These are phyloP conservation scores for Rosalia funebris DNA, from an alignment of 2,888 invertebrate genomes.

Conservation along the genomic window DNA sequence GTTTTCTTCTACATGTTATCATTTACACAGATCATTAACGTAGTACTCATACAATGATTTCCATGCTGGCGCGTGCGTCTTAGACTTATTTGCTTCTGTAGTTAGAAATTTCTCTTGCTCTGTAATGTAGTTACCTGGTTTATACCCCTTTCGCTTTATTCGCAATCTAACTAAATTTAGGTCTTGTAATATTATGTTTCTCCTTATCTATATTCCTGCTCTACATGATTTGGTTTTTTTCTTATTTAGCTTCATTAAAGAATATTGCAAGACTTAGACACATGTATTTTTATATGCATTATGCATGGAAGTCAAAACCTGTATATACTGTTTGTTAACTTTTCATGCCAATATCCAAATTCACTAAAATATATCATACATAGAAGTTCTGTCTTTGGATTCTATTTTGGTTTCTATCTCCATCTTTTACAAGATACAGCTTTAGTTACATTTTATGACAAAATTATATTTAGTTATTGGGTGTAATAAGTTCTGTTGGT, in stretches of 20 bases:
- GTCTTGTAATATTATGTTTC: slow-evolving; percentile 21
- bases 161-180: slow-evolving; percentile 4
- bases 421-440: too few species aligned
- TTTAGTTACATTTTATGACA: too few species aligned
- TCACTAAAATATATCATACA: too few species aligned
- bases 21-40: slow-evolving; percentile 38
- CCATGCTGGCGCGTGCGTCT: slow-evolving; percentile 66
- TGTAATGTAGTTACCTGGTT: slow-evolving; percentile 29
- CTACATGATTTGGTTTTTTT: neutral
- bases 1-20: slow-evolving; percentile 47
- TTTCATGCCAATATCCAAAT: too few species aligned
- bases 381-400: too few species aligned
- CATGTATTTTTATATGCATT: slow-evolving; percentile 34
- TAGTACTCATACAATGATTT: slow-evolving; percentile 55
- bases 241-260: neutral
- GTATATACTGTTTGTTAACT: slow-evolving; percentile 38
- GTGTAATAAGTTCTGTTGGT: too few species aligned
- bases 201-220: neutral
- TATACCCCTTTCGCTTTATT: slow-evolving; percentile 15
- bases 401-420: too few species aligned
- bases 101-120: slow-evolving; percentile 43
- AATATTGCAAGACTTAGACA: slow-evolving; percentile 29
- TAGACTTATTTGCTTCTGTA: slow-evolving; percentile 45
- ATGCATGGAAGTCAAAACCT: slow-evolving; percentile 58
- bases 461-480: too few species aligned